Percentiles rank a stretch among this genome's conserved stretches.
Conservation (phyloP, 2,113 vertebrate species). For the Labeo catla region DNA sequence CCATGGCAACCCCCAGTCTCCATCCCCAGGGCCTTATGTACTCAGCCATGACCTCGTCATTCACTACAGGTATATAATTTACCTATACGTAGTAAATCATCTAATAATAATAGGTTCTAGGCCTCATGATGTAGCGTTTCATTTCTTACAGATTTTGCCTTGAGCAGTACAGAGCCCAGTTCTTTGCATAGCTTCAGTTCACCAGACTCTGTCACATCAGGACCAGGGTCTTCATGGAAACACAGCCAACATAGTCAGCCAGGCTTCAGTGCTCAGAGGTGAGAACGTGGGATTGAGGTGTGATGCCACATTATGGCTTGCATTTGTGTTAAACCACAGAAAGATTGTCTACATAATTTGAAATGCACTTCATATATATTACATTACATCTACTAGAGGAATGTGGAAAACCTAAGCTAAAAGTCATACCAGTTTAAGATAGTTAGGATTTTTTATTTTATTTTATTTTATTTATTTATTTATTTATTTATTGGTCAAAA, state of each 20-base stretch:
- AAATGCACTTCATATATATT: neutral
- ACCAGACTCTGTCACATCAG: constrained; percentile 81
- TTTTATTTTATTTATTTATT: no score
- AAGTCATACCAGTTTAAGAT: no score
- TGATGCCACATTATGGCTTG: neutral
- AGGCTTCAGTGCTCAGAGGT: constrained; percentile 87
- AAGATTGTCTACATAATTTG: neutral
- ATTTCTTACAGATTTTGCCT: constrained; percentile 82
- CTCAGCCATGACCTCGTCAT: constrained; percentile 85
- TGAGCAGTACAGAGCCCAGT: constrained; percentile 88
- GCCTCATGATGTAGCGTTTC: neutral
- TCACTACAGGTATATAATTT: constrained; percentile 81
- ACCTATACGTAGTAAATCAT: neutral
- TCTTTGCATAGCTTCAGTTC: constrained; percentile 87
- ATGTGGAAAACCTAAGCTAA: neutral
- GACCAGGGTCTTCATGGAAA: constrained; percentile 87
- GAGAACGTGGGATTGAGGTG: constrained; percentile 58
- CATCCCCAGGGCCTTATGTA: constrained; percentile 87
- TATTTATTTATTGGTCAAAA: no score
- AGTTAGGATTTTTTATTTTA: no score
- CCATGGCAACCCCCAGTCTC: constrained; percentile 90
- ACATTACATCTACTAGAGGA: neutral
- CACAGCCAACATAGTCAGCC: constrained; percentile 86
- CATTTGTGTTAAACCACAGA: neutral
- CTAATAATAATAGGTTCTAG: neutral